A percentile compares a stretch with the other conserved stretches of the same genome.
phyloP scores from a whole-genome alignment of 2,888 invertebrate genomes.

The Andrena haemorrhoa region DNA sequence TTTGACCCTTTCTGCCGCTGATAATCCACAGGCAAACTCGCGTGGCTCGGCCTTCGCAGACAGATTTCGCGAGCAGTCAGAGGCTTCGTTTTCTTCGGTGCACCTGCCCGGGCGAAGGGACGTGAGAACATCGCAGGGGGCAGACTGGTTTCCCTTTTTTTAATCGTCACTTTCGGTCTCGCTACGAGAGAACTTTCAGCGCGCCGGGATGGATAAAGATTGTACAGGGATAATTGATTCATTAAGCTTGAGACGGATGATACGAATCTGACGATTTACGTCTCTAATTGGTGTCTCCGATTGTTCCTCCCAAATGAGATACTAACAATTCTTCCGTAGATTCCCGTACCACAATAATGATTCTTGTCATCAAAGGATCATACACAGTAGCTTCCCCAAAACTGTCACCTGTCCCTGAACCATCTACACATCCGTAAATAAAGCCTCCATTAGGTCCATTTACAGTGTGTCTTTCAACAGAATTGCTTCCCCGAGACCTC shows the following conservation, averaged over 20 bases:
- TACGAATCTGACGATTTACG: background rate
- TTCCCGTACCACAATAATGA: too few species aligned
- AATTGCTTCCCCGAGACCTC: too few species aligned
- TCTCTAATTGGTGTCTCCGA: background rate
- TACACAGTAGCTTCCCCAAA: too few species aligned
- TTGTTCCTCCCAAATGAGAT: background rate
- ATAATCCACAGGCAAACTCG: slow-evolving; percentile 58
- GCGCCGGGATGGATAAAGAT: background rate
- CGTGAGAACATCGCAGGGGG: background rate
- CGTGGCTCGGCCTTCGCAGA: slow-evolving; percentile 41
- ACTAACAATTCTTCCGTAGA: background rate
- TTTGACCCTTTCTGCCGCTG: slow-evolving; percentile 52
- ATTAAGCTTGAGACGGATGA: background rate
- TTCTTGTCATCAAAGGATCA: too few species aligned
- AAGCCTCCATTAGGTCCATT: too few species aligned
- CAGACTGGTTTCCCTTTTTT: background rate
- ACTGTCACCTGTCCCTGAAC: too few species aligned
- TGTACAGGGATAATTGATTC: background rate
- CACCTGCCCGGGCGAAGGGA: slow-evolving; percentile 27
- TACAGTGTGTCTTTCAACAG: too few species aligned
- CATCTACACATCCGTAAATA: too few species aligned
- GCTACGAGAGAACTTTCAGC: background rate
- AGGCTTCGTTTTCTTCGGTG: slow-evolving; percentile 16
- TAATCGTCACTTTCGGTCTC: background rate
- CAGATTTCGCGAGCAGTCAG: slow-evolving; percentile 29